phyloP scores from a whole-genome alignment of 1,140 invertebrate genomes.

The Nasonia giraulti region DNA sequence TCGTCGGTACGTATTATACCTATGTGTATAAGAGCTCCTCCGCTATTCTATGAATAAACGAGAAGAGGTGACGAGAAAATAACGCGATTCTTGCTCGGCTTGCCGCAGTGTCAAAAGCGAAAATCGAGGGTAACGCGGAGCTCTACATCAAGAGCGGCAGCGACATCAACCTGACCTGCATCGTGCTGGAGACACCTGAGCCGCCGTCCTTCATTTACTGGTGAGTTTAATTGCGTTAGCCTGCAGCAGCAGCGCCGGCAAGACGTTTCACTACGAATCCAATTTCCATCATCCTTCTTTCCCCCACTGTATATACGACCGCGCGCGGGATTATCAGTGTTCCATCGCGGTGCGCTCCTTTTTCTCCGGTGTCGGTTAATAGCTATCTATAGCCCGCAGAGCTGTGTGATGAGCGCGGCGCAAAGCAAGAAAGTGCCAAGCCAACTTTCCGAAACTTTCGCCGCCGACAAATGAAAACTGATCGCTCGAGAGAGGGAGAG shows the following conservation, averaged over 20 bases:
- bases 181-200: slow-evolving; percentile 88
- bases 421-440: slow-evolving; percentile 3
- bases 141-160: slow-evolving; percentile 90
- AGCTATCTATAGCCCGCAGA: background rate
- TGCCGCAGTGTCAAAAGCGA: slow-evolving; percentile 87
- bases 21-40: too few species aligned
- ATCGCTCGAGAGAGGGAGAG: background rate
- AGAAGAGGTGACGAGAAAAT: background rate
- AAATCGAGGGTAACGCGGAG: slow-evolving; percentile 89
- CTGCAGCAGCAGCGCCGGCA: background rate
- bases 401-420: background rate
- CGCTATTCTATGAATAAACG: too few species aligned
- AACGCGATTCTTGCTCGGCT: background rate
- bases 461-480: background rate
- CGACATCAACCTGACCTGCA: slow-evolving; percentile 92
- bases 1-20: slow-evolving; percentile 82
- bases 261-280: slow-evolving; percentile 28
- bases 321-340: slow-evolving; percentile 28
- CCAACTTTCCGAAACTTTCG: slow-evolving; percentile 21
- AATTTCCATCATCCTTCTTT: slow-evolving; percentile 48
- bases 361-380: background rate
- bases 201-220: slow-evolving; percentile 94
- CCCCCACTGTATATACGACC: background rate
- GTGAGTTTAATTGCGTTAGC: slow-evolving; percentile 67
- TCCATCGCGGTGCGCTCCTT: background rate